Evolutionary conservation across 2,888 invertebrate genomes (phyloP).

Genomic region (Oligia latruncula): DNA sequence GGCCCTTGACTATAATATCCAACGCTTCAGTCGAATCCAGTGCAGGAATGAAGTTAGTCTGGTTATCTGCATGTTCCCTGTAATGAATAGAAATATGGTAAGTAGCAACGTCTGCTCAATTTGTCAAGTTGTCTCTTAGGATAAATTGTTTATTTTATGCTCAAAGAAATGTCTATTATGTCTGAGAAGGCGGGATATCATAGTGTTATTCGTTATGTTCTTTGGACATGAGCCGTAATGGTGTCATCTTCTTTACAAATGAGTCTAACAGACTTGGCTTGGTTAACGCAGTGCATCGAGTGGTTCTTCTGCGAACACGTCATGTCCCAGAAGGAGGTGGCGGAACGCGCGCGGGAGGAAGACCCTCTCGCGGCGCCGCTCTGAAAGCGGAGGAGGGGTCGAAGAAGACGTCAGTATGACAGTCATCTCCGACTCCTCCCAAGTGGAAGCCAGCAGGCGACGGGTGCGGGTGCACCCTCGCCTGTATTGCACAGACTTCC

Average conservation of each 20-base stretch:
- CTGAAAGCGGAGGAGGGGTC: too few species aligned
- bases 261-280: background rate
- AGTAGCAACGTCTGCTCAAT: slow-evolving; percentile 2
- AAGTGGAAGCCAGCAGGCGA: too few species aligned
- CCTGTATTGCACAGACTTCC: too few species aligned
- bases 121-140: slow-evolving; percentile 3
- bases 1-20: slow-evolving; percentile 72
- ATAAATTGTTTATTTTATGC: background rate
- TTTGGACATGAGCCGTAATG: background rate
- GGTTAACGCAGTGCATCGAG: background rate
- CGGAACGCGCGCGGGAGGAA: too few species aligned
- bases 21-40: slow-evolving; percentile 75
- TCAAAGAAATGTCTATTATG: background rate
- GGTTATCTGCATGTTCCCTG: slow-evolving; percentile 69
- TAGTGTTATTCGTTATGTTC: background rate
- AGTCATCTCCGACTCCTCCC: too few species aligned
- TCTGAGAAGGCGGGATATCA: background rate
- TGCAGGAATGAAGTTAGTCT: slow-evolving; percentile 74
- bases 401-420: too few species aligned
- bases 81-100: slow-evolving; percentile 36
- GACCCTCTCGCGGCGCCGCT: too few species aligned
- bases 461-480: too few species aligned
- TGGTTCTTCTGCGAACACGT: too few species aligned
- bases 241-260: slow-evolving; percentile 1
- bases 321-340: too few species aligned